A percentile compares a stretch with the other conserved stretches of the same genome.
Evolutionary conservation across 2,888 invertebrate species (phyloP).

Genomic region (Tuta absoluta): DNA sequence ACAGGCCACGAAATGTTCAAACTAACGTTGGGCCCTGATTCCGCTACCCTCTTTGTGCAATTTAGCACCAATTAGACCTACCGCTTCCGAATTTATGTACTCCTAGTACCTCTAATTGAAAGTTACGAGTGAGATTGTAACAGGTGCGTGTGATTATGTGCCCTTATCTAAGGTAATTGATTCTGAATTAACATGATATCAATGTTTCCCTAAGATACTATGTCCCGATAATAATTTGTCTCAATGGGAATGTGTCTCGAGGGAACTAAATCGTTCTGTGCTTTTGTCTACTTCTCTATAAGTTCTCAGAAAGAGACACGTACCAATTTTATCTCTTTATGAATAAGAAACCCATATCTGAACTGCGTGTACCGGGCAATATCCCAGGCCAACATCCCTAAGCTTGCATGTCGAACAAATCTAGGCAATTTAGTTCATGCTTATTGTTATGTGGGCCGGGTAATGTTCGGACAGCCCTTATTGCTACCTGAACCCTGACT

Average conservation of each 20-base stretch:
- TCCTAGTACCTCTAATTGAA: constrained; percentile 18
- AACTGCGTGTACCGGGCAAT: constrained; percentile 5
- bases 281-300: too few species aligned
- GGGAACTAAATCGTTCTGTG: too few species aligned
- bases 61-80: constrained; percentile 21
- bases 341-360: not conserved
- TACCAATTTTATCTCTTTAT: too few species aligned
- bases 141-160: constrained; percentile 11
- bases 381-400: constrained; percentile 25
- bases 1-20: constrained; percentile 9
- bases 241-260: too few species aligned
- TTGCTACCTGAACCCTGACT: constrained; percentile 39
- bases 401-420: constrained; percentile 56
- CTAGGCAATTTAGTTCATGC: constrained; percentile 60
- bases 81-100: constrained; percentile 14
- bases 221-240: too few species aligned
- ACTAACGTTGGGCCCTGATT: constrained; percentile 11
- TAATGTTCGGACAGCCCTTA: constrained; percentile 46
- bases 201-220: not conserved
- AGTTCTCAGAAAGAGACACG: too few species aligned
- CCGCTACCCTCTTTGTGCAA: constrained; percentile 15
- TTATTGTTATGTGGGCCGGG: constrained; percentile 58
- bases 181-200: not conserved
- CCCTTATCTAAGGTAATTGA: not conserved
- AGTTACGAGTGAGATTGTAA: constrained; percentile 14